Evolutionary conservation across 2,888 invertebrate species (phyloP), one percentile per base, ranked within the genome.

Genomic region (Drosophila fulvimacula): DNA sequence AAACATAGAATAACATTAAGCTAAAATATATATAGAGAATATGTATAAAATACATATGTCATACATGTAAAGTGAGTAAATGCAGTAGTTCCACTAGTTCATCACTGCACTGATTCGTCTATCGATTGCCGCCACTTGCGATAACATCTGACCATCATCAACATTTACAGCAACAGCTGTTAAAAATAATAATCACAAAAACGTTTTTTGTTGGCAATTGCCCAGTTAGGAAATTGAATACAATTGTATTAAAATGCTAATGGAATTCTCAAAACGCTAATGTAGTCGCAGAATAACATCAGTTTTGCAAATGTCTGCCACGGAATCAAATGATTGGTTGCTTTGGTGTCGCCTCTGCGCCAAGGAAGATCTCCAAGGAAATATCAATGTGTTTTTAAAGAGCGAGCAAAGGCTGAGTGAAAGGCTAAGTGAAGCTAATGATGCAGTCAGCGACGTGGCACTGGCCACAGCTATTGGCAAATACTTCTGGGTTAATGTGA

Each of bases 401-500:
- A 74, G 82, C 34, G 86, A 90, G 4, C 75, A 76, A 51, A 51
- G 36, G n/a, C 34, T 21, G 36, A 34, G 21, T 36, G 44, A 24
- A 2, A 21, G 24, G 15, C 44, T 27, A 3, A 7, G 17, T 11
- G 41, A 10, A 2, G 46, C 21, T 3, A 11, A 5, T 11, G 41
- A 27, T 15, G 13, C 41, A 2, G 21, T 52, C 36, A 62, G 42
- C n/a, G 82, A 84, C 49, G 39, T 82, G 42, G 77, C 77, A 0
- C 44, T 91, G 34, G 81, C 89, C 30, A 88, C 90, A 10, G 88
- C 90, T 4, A 83, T 91, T 27, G 82, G 79, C 39, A 92, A 91
- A 75, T 91, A 88, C 64, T 92, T 92, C 57, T 85, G 82, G 70
- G 82, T 92, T 21, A 85, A 91, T 72, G 91, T 91, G 63, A 76